Evolutionary conservation across 2,113 vertebrate genomes (phyloP).

Genomic region (Martes martes): DNA sequence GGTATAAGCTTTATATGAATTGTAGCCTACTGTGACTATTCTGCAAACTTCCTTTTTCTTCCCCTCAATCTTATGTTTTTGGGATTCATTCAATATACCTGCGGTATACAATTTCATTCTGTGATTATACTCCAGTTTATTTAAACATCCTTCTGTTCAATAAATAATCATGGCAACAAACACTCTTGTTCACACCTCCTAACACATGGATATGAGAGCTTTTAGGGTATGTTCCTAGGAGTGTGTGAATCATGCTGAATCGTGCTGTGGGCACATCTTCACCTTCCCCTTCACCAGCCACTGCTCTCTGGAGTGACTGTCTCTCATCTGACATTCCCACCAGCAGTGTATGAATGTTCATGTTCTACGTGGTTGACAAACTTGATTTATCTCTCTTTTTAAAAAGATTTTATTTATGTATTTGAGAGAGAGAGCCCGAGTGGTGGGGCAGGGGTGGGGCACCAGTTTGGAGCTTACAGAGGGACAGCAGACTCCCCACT

Average conservation of each 20-base stretch:
- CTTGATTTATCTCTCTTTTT: background rate
- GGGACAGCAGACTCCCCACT: background rate
- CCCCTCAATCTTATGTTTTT: background rate
- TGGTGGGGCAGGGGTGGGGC: no score
- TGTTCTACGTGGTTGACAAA: background rate
- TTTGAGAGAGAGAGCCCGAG: background rate
- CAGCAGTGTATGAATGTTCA: background rate
- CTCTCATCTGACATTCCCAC: background rate
- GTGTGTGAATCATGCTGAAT: background rate
- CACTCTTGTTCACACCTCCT: background rate
- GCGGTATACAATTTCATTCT: background rate
- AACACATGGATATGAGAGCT: background rate
- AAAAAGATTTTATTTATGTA: background rate
- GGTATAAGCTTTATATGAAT: background rate
- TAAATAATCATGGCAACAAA: background rate
- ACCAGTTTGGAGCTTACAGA: no score
- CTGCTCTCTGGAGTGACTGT: background rate
- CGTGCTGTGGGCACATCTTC: background rate
- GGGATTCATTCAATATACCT: background rate
- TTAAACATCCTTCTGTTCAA: conserved; percentile 4
- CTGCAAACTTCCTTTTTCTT: background rate
- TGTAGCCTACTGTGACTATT: background rate
- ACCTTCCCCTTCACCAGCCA: background rate
- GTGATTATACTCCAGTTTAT: background rate
- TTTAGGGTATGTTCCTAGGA: background rate